A percentile compares a stretch with the other conserved stretches of the same genome.
Conservation (phyloP, 1,140 invertebrate species). For the Cotesia typhae region DNA sequence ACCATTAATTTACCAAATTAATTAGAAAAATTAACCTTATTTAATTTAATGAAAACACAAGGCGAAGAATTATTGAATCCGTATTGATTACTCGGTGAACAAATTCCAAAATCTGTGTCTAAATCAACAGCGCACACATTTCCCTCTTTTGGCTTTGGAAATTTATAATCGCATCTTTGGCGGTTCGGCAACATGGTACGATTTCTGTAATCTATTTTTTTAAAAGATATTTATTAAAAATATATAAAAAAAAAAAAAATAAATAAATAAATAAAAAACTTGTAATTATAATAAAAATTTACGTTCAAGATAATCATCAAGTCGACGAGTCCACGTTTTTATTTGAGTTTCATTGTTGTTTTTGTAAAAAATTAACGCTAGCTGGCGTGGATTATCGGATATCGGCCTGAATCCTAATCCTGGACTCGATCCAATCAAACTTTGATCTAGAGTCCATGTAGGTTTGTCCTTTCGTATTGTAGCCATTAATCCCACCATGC, state of each 20-base stretch:
- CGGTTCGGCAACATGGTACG: conserved; percentile 68
- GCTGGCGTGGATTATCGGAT: conserved; percentile 76
- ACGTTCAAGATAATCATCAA: conserved; percentile 79
- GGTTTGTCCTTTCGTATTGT: conserved; percentile 76
- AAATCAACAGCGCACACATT: conserved; percentile 79
- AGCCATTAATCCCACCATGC: conserved; percentile 80
- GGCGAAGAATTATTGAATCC: conserved; percentile 78
- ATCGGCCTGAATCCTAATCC: conserved; percentile 90
- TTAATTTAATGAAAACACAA: conserved; percentile 89
- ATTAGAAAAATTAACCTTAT: conserved; percentile 69
- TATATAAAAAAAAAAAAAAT: conserved; percentile 14
- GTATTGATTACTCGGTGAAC: conserved; percentile 71
- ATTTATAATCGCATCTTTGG: conserved; percentile 73
- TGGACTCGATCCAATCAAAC: conserved; percentile 88
- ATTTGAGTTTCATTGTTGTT: conserved; percentile 72
- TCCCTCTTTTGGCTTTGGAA: conserved; percentile 62
- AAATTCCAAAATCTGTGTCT: conserved; percentile 69
- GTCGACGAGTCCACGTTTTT: conserved; percentile 72
- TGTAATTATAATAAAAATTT: conserved; percentile 55
- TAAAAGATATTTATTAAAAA: conserved; percentile 43
- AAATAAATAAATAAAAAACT: conserved; percentile 9
- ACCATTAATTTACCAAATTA: conserved; percentile 1
- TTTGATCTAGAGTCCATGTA: conserved; percentile 75
- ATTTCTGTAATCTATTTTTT: conserved; percentile 68
- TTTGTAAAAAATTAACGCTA: conserved; percentile 85